phyloP scores from a whole-genome alignment of 2,113 vertebrate species.

The Sinocyclocheilus grahami region DNA sequence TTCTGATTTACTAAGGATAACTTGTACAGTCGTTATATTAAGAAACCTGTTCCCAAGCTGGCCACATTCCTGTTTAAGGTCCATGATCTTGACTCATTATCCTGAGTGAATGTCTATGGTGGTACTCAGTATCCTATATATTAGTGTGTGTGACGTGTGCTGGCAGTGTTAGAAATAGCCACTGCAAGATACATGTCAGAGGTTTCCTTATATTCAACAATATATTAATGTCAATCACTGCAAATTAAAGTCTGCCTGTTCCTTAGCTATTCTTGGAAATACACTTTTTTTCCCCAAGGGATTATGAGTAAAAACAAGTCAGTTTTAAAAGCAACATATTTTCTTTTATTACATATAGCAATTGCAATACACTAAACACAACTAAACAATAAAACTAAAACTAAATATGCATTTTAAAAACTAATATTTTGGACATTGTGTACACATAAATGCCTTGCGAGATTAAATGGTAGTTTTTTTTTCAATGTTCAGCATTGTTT shows the following conservation, averaged over 20 bases:
- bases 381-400: background rate
- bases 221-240: background rate
- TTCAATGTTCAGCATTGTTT: background rate
- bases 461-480: background rate
- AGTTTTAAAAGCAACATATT: background rate
- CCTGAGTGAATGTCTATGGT: constrained; percentile 72
- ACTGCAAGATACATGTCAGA: constrained; percentile 79
- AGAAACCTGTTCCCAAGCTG: constrained; percentile 62
- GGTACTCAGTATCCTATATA: constrained; percentile 57
- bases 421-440: background rate
- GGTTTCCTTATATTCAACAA: constrained; percentile 66
- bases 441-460: background rate
- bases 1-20: constrained; percentile 8
- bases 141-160: constrained; percentile 42
- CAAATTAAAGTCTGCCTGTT: constrained; percentile 22
- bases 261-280: constrained; percentile 1
- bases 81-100: constrained; percentile 69
- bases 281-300: background rate
- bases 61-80: constrained; percentile 73
- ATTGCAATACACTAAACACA: background rate
- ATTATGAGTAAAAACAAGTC: background rate
- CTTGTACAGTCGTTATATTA: constrained; percentile 22
- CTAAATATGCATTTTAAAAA: background rate
- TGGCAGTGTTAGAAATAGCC: constrained; percentile 59
- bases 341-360: background rate